phyloP scores from a whole-genome alignment of 2,888 invertebrate genomes.

The Maniola hyperantus region DNA sequence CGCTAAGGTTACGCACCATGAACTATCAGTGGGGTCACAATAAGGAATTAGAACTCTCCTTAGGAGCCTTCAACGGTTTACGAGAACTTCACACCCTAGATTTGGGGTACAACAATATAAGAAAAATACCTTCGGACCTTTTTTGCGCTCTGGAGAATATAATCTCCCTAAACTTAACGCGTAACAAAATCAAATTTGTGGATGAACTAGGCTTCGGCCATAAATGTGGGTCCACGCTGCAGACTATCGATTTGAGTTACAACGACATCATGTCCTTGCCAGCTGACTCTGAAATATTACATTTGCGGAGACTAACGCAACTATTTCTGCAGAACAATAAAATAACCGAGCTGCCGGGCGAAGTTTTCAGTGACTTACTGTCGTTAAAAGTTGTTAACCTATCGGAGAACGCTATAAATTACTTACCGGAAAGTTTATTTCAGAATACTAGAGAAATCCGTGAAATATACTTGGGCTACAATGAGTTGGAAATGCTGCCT shows the following conservation, averaged over 20 bases:
- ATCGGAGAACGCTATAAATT: conserved; percentile 92
- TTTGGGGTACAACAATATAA: conserved; percentile 90
- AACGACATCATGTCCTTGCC: conserved; percentile 90
- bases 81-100: conserved; percentile 90
- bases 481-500: conserved; percentile 91
- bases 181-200: conserved; percentile 90
- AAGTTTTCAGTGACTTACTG: conserved; percentile 90
- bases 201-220: conserved; percentile 88
- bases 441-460: conserved; percentile 90
- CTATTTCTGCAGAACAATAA: conserved; percentile 92
- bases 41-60: conserved; percentile 87
- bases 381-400: conserved; percentile 92
- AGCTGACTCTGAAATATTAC: conserved; percentile 89
- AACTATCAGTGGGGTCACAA: conserved; percentile 90
- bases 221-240: conserved; percentile 86
- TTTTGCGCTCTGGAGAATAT: conserved; percentile 92
- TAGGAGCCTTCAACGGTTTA: conserved; percentile 88
- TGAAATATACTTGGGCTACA: conserved; percentile 93
- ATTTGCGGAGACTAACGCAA: conserved; percentile 89
- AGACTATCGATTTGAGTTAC: conserved; percentile 90
- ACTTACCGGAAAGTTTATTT: conserved; percentile 91
- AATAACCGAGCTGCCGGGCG: conserved; percentile 88
- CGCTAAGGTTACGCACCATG: conserved; percentile 89
- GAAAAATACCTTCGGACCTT: conserved; percentile 88
- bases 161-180: conserved; percentile 91